Conservation (phyloP, 2,888 invertebrate species). For the Drosophila colorata region DNA sequence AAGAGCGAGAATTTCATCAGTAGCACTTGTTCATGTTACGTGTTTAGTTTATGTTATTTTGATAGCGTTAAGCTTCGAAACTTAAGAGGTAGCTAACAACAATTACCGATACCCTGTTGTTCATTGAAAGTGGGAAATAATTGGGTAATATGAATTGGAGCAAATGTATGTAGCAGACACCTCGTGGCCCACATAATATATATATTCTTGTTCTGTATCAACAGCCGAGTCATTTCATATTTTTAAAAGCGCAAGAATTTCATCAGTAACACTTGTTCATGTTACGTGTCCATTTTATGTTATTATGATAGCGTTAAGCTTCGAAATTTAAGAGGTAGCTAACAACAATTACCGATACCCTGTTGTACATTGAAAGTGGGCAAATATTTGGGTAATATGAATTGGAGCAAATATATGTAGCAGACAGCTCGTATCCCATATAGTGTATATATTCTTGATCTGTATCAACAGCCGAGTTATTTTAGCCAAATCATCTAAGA, state of each 20-base stretch:
- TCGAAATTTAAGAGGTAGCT: conserved; percentile 20
- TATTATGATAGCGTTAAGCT: too few species aligned
- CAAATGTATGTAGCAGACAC: background rate
- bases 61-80: conserved; percentile 25
- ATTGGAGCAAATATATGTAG: background rate
- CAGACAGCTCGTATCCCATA: background rate
- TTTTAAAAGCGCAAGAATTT: too few species aligned
- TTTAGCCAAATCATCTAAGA: too few species aligned
- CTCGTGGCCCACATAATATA: too few species aligned
- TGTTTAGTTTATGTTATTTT: conserved; percentile 6
- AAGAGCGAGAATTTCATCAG: conserved; percentile 35
- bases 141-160: background rate
- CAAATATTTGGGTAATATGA: background rate
- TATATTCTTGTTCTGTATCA: too few species aligned
- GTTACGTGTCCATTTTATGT: too few species aligned
- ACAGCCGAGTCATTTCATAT: too few species aligned
- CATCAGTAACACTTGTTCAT: too few species aligned
- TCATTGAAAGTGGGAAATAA: background rate
- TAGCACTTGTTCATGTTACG: conserved; percentile 10
- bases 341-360: conserved; percentile 8
- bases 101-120: background rate
- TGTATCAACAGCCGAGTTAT: too few species aligned
- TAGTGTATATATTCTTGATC: too few species aligned
- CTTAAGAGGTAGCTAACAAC: conserved; percentile 12
- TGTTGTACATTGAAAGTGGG: background rate